phyloP scores from a whole-genome alignment of 2,888 invertebrate species.

The Sepioteuthis lessoniana region DNA sequence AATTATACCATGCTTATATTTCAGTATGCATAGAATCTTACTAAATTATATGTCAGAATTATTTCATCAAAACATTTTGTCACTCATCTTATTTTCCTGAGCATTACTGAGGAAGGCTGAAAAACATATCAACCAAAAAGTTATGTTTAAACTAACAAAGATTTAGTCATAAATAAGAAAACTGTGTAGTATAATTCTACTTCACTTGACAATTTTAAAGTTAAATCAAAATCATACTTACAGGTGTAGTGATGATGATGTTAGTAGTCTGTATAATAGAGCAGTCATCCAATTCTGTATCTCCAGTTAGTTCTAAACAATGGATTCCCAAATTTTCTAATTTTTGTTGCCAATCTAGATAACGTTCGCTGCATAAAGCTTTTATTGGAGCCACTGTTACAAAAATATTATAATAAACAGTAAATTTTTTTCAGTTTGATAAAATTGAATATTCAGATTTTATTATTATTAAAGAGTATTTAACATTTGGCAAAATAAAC shows the following conservation, averaged over 20 bases:
- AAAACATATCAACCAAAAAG: neutral
- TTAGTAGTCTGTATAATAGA: constrained; percentile 76
- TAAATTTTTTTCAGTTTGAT: neutral
- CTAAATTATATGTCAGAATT: too few species aligned
- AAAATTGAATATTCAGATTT: neutral
- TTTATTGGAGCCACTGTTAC: constrained; percentile 85
- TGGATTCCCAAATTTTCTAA: constrained; percentile 80
- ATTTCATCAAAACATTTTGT: too few species aligned
- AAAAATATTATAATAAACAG: neutral
- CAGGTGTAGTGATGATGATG: constrained; percentile 85
- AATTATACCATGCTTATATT: too few species aligned
- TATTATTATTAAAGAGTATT: neutral
- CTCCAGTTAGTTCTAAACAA: constrained; percentile 85
- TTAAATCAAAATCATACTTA: constrained; percentile 72
- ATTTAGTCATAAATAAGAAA: too few species aligned
- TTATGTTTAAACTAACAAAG: neutral
- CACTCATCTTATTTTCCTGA: too few species aligned
- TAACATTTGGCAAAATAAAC: neutral
- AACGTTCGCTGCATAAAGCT: constrained; percentile 84
- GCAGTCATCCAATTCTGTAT: constrained; percentile 81
- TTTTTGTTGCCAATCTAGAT: constrained; percentile 83
- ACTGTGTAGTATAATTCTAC: too few species aligned
- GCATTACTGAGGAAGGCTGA: too few species aligned
- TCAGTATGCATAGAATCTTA: too few species aligned
- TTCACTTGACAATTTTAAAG: neutral